Percentiles rank a stretch among this genome's conserved stretches.
Evolutionary conservation across 2,113 vertebrate species (phyloP).

Genomic region (Phylloscopus whistleri): DNA sequence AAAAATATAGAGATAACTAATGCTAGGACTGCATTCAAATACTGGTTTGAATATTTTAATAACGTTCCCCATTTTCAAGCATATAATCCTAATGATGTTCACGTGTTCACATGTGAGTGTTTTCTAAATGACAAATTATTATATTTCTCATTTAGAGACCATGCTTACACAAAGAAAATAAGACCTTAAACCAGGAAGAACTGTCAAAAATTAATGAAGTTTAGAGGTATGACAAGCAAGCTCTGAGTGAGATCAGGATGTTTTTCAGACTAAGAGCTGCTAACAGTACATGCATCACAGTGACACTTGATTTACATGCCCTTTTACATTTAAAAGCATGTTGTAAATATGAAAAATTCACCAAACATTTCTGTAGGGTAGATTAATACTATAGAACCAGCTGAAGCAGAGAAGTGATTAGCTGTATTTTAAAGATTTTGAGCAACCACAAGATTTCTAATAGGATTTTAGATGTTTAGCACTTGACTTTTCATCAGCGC

Average conservation of each 20-base stretch:
- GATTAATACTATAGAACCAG: not conserved
- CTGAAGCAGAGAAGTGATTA: not conserved
- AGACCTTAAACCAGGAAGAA: not conserved
- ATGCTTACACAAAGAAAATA: not conserved
- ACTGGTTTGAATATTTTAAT: constrained; percentile 2
- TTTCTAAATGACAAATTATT: constrained; percentile 39
- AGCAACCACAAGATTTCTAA: not conserved
- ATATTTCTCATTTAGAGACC: not conserved
- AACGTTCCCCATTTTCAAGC: not conserved
- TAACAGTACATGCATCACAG: not conserved
- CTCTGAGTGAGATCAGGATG: not conserved
- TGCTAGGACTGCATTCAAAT: not conserved
- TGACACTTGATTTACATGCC: not conserved
- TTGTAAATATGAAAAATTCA: not conserved
- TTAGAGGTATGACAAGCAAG: not conserved
- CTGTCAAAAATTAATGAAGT: not conserved
- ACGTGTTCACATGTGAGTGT: not conserved
- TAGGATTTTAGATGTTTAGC: not conserved
- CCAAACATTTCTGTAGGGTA: not conserved
- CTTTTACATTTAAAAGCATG: not conserved
- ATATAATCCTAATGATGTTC: not conserved
- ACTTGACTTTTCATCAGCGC: not conserved
- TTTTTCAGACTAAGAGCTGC: not conserved
- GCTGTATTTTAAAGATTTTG: not conserved
- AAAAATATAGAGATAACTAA: constrained; percentile 3